Evolutionary conservation across 2,797 vertebrate species (phyloP).

Genomic region (Peromyscus nudipes): DNA sequence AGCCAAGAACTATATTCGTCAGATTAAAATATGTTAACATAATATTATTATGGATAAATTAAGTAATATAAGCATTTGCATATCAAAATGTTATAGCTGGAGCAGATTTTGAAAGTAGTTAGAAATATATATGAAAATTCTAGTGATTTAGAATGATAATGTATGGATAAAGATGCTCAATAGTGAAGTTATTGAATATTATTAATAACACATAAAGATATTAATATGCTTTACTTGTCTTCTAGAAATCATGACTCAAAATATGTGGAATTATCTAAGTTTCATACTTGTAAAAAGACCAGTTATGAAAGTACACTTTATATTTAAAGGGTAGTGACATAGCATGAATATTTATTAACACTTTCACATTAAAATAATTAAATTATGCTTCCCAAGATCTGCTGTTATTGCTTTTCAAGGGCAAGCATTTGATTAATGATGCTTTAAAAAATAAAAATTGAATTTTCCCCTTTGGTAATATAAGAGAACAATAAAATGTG

Average conservation of each 20-base stretch:
- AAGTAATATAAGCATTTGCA: neutral
- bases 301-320: conserved; percentile 74
- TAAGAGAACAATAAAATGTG: conserved; percentile 79
- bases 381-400: conserved; percentile 84
- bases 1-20: neutral
- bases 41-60: neutral
- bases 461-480: conserved; percentile 76
- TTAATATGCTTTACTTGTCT: neutral
- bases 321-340: conserved; percentile 85
- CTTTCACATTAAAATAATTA: conserved; percentile 85
- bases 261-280: conserved; percentile 14
- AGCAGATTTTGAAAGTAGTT: neutral
- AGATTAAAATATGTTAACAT: neutral
- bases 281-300: neutral
- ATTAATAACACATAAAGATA: conserved; percentile 21
- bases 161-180: neutral
- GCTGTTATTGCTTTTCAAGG: conserved; percentile 84
- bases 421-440: conserved; percentile 86
- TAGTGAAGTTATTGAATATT: neutral
- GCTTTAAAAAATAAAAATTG: conserved; percentile 85
- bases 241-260: neutral
- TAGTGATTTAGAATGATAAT: neutral
- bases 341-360: conserved; percentile 85
- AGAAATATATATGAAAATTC: neutral
- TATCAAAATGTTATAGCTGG: neutral